Evolutionary conservation across 2,113 vertebrate genomes (phyloP), one percentile per base, ranked within the genome.

Genomic region (Ptilonorhynchus violaceus): DNA sequence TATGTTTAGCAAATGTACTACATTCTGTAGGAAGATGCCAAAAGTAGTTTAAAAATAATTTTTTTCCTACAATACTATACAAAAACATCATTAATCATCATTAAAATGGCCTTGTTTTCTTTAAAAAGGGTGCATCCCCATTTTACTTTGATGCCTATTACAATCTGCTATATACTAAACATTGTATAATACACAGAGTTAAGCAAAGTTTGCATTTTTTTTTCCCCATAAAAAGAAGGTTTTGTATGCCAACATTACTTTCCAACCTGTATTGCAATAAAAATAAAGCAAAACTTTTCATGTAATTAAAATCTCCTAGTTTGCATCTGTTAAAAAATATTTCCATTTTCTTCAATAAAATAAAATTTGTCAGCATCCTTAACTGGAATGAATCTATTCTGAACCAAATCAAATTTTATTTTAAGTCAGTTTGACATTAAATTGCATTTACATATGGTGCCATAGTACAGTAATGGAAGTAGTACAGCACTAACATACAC

Each of bases 1-100:
- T 95, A 85, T 96, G 93, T 91, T 96, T 66, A 94, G 77, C 89
- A 91, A 96, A 95, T 96, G 94, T 92, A 92, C 55, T 87, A 39
- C 88, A 94, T 69, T 49, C 35, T 77, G 69, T 60, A 94, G 31
- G 46, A 95, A 97, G 95, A 96, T 47, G 89, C 66, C 85, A 96
- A 23, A 68, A 93, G 79, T 47, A 73, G 69, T 94, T 96, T 95
- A 92, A 96, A 96, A 95, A 94, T 67, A 89, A 94, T 47, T 64
- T 92, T 93, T 93, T 97, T 82, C 66, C 68, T 89, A 81, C 75
- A 95, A 85, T 70, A 83, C 80, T 76, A 19, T 28, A 89, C 0
- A 1, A 95, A 91, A 96, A 72, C 66, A 88, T 78, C 89, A 96
- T 97, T 87, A 92, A 89, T 95, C 91, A 93, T 76, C 72, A 92